Evolutionary conservation across 2,888 invertebrate genomes (phyloP), one percentile per base, ranked within the genome.

Genomic region (Caenorhabditis sinica): DNA sequence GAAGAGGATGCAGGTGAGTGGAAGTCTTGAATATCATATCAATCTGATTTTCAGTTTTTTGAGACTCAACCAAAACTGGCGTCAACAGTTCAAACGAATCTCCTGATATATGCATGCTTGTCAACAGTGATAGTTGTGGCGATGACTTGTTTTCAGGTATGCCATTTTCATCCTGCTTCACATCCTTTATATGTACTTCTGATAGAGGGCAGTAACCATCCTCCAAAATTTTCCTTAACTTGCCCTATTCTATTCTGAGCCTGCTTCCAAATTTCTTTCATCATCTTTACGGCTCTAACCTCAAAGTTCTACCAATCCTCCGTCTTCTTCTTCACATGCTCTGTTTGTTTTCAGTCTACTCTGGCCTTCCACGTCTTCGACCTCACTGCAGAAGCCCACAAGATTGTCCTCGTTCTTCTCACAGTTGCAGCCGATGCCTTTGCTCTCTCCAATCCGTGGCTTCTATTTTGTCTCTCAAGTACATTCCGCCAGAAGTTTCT

Each of bases 391-490:
- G 75, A 80, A 25, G 72, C 73, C 36, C 83, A 83, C 63, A 75
- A 77, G 13, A n/a, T 75, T 11, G 77, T 82, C 4, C 68, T 88
- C 13, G 65, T 85, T 0, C 68, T 49, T 33, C 72, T 87, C 8
- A 83, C 86, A 11, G 49, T 85, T 11, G 82, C 83, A 2, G 87
- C 87, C 25, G 87, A 87, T 58, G 65, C 81, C 15, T 81, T 87
- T 30, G 87, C 87, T 33, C 74, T 87, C 13, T 87, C 81, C 13
- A 87, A 87, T 45, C 87, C 87, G 3, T 87, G 86, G 86, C 83
- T 87, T 9, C 75, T 87, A 4, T 74, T 87, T 25, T 72, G 75
- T 49, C 79, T 87, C 20, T 87, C 87, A 43, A 75, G 71, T 49
- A 81, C 76, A n/a, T 84, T 84, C 53, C 76, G 84, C 11, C 65